These are phyloP conservation scores for Ametastegia equiseti DNA, from an alignment of 2,888 invertebrate species.

Conservation along the genomic window DNA sequence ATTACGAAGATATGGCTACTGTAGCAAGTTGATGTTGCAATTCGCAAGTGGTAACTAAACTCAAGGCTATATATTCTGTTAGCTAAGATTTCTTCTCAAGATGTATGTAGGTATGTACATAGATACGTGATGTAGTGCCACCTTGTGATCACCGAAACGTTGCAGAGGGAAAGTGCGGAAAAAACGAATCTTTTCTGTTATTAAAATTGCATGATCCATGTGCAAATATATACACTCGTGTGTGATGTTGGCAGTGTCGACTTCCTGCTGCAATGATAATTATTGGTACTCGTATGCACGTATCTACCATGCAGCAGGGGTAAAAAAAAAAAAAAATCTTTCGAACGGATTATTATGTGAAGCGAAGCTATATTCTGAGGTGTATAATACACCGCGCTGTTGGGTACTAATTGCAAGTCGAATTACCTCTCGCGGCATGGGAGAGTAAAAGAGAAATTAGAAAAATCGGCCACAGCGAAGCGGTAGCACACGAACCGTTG, in stretches of 20 bases:
- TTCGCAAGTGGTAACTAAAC: not conserved
- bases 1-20: too few species aligned
- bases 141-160: not conserved
- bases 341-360: too few species aligned
- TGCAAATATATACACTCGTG: too few species aligned
- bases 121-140: not conserved
- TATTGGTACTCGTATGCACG: too few species aligned
- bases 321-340: too few species aligned
- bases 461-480: not conserved
- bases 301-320: too few species aligned
- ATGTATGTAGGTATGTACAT: too few species aligned
- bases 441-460: slow-evolving; percentile 40
- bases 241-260: too few species aligned
- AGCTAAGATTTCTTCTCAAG: not conserved
- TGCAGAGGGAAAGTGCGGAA: not conserved
- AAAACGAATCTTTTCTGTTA: too few species aligned
- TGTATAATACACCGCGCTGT: not conserved
- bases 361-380: not conserved
- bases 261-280: too few species aligned
- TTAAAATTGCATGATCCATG: too few species aligned
- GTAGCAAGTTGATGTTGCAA: not conserved
- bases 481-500: not conserved
- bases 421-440: not conserved
- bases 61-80: not conserved
- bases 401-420: not conserved